A percentile compares a stretch with the other conserved stretches of the same genome.
Evolutionary conservation across 2,797 vertebrate genomes (phyloP).

Genomic region (Siniperca undulata): DNA sequence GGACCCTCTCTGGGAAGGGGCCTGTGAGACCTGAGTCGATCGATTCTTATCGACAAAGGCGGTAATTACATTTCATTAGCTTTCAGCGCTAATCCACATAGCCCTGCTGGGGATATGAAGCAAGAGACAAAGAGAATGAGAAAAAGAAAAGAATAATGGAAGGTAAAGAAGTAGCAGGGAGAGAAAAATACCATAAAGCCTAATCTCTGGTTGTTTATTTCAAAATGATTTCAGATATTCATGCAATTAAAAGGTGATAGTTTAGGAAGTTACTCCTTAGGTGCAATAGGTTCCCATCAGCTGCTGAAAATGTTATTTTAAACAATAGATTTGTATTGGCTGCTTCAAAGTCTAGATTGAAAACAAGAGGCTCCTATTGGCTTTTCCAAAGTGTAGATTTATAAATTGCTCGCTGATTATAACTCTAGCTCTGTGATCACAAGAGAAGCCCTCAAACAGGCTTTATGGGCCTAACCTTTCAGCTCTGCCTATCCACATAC

Average conservation of each 20-base stretch:
- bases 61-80: constrained; percentile 93
- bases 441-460: not conserved
- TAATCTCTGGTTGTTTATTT: constrained; percentile 20
- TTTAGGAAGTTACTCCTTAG: not conserved
- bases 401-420: not conserved
- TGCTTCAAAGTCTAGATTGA: constrained; percentile 12
- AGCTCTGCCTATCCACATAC: not conserved
- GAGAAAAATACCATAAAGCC: constrained; percentile 37
- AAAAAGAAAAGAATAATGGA: constrained; percentile 39
- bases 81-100: constrained; percentile 85
- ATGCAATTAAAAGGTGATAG: constrained; percentile 26
- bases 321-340: constrained; percentile 13
- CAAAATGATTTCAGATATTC: constrained; percentile 27
- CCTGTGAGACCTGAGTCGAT: constrained; percentile 76
- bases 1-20: constrained; percentile 66
- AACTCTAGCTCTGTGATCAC: constrained; percentile 3
- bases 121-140: constrained; percentile 61
- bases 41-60: constrained; percentile 87
- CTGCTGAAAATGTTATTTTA: not conserved
- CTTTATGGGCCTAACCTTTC: not conserved
- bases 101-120: constrained; percentile 69
- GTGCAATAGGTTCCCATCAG: not conserved
- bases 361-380: not conserved
- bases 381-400: not conserved
- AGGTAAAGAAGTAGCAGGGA: constrained; percentile 31